Percentiles rank a stretch among this genome's conserved stretches.
Conservation (phyloP, 2,113 vertebrate species). For the Orcinus orca region DNA sequence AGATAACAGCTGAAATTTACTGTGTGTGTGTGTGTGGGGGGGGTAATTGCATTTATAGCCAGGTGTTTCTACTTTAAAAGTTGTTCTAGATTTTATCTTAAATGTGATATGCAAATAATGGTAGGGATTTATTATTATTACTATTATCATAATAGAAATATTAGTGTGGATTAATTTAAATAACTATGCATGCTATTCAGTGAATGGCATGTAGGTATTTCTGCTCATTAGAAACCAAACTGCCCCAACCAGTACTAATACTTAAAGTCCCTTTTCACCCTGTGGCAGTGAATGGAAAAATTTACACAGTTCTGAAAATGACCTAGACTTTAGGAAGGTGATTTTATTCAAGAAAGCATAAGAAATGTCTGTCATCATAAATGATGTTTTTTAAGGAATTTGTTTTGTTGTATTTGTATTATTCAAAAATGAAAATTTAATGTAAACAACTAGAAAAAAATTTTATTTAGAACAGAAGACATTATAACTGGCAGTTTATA, state of each 20-base stretch:
- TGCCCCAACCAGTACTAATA: neutral
- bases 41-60: conserved; percentile 15
- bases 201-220: neutral
- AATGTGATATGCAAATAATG: conserved; percentile 53
- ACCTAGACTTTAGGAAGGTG: neutral
- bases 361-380: neutral
- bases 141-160: conserved; percentile 8
- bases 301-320: neutral
- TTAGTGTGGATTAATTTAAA: neutral
- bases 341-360: conserved; percentile 11
- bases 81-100: conserved; percentile 47
- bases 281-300: neutral
- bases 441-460: neutral
- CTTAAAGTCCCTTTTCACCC: neutral
- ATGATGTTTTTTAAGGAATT: neutral
- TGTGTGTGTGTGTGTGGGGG: neutral
- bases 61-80: conserved; percentile 51
- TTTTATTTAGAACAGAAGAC: neutral
- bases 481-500: neutral
- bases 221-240: neutral
- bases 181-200: neutral
- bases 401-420: neutral
- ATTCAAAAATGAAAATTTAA: neutral
- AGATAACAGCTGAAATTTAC: conserved; percentile 52
- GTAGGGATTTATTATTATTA: conserved; percentile 15